These are phyloP conservation scores for Xylophagus ater DNA, from an alignment of 2,888 invertebrate genomes.

Conservation along the genomic window DNA sequence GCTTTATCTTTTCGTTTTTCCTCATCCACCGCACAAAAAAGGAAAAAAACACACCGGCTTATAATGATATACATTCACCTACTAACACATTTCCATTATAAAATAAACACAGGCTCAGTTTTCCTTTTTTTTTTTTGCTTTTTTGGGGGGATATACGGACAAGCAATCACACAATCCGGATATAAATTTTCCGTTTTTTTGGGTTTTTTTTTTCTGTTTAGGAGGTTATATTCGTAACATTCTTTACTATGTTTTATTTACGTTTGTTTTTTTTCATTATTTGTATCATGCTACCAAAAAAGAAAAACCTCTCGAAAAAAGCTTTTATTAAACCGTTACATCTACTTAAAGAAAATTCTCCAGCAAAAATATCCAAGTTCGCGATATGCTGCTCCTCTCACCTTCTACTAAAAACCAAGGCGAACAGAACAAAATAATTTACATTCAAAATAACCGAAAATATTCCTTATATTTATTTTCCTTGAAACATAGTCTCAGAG, in stretches of 20 bases:
- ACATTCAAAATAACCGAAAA: slow-evolving; percentile 15
- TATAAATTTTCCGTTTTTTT: slow-evolving; percentile 23
- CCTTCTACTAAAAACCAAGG: slow-evolving; percentile 6
- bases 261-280: slow-evolving; percentile 1
- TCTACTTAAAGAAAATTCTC: slow-evolving; percentile 14
- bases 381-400: slow-evolving; percentile 2
- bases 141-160: slow-evolving; percentile 12
- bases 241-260: background rate
- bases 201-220: background rate
- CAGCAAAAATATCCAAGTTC: background rate
- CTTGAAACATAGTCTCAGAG: slow-evolving; percentile 12
- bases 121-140: background rate
- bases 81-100: slow-evolving; percentile 7
- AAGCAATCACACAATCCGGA: slow-evolving; percentile 24
- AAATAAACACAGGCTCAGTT: background rate
- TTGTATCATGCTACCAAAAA: background rate
- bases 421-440: slow-evolving; percentile 13
- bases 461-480: slow-evolving; percentile 16
- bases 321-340: background rate
- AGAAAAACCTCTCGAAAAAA: background rate
- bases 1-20: slow-evolving; percentile 40
- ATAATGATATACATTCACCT: too few relatives aligned
- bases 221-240: background rate
- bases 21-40: too few relatives aligned
- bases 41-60: too few relatives aligned